Percentiles rank a stretch among this genome's conserved stretches.
Evolutionary conservation across 2,888 invertebrate genomes (phyloP).

Genomic region (Byasa hedistus): DNA sequence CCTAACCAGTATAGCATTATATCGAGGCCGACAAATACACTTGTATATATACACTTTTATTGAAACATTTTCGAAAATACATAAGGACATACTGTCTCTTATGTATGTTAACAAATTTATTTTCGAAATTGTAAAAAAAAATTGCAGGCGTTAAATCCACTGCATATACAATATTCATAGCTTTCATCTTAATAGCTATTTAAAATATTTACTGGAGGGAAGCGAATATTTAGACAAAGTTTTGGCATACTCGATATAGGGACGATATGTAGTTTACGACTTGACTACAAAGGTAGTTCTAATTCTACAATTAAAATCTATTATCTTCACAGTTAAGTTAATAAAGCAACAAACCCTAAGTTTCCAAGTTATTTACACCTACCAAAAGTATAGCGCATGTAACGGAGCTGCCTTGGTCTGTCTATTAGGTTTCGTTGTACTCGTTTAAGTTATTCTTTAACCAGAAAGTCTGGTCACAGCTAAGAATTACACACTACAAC

Average conservation of each 20-base stretch:
- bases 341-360: background rate
- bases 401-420: slow-evolving; percentile 1
- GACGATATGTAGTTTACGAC: slow-evolving; percentile 29
- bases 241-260: slow-evolving; percentile 30
- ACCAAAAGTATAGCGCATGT: background rate
- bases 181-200: slow-evolving; percentile 1
- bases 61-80: too few relatives aligned
- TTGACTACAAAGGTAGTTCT: slow-evolving; percentile 24
- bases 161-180: slow-evolving; percentile 5
- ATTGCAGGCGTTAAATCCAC: background rate
- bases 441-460: slow-evolving; percentile 8
- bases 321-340: slow-evolving; percentile 1
- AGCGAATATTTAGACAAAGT: slow-evolving; percentile 36
- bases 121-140: background rate
- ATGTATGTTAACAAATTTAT: too few relatives aligned
- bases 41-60: too few relatives aligned
- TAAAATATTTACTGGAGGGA: slow-evolving; percentile 33
- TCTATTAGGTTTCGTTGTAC: slow-evolving; percentile 17
- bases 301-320: slow-evolving; percentile 12
- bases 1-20: background rate
- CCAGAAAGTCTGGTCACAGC: slow-evolving; percentile 3
- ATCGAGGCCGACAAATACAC: background rate
- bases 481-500: background rate
- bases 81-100: too few relatives aligned
- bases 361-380: background rate